These are phyloP conservation scores for Troides oblongomaculatus DNA, from an alignment of 2,888 invertebrate species.

Conservation along the genomic window DNA sequence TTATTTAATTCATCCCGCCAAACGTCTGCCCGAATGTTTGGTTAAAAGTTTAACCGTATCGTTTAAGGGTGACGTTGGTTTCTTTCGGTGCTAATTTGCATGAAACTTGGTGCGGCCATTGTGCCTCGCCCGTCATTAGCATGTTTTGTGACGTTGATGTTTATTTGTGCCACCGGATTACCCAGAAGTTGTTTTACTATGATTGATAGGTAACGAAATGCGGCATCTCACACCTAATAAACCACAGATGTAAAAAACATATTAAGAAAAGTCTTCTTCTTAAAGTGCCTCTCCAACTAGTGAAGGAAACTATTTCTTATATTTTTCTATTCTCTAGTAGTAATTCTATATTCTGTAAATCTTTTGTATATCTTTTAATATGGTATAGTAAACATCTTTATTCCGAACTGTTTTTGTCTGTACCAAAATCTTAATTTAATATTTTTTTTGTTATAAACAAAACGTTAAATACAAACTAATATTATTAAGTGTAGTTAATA, in stretches of 20 bases:
- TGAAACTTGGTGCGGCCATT: slow-evolving; percentile 43
- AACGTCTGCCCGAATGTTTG: slow-evolving; percentile 61
- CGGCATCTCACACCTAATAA: slow-evolving; percentile 60
- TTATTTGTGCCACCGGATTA: slow-evolving; percentile 61
- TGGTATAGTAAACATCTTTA: no score
- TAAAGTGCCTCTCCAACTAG: no score
- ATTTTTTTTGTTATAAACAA: no score
- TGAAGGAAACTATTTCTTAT: no score
- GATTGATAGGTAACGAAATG: slow-evolving; percentile 58
- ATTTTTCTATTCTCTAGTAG: no score
- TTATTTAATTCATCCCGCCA: slow-evolving; percentile 32
- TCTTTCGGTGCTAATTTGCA: slow-evolving; percentile 55
- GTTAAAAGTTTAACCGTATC: slow-evolving; percentile 74
- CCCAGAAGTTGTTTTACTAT: slow-evolving; percentile 57
- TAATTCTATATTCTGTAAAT: no score
- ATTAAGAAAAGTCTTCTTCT: no score
- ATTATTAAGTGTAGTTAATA: no score
- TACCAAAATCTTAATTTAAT: no score
- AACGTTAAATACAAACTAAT: no score
- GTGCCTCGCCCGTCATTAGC: slow-evolving; percentile 47
- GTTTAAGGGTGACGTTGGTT: slow-evolving; percentile 49
- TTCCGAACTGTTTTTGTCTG: no score
- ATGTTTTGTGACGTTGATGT: slow-evolving; percentile 53
- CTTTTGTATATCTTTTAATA: no score
- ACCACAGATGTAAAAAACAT: slow-evolving; percentile 16